phyloP scores from a whole-genome alignment of 2,113 vertebrate genomes.

The Corythornis cristatus region DNA sequence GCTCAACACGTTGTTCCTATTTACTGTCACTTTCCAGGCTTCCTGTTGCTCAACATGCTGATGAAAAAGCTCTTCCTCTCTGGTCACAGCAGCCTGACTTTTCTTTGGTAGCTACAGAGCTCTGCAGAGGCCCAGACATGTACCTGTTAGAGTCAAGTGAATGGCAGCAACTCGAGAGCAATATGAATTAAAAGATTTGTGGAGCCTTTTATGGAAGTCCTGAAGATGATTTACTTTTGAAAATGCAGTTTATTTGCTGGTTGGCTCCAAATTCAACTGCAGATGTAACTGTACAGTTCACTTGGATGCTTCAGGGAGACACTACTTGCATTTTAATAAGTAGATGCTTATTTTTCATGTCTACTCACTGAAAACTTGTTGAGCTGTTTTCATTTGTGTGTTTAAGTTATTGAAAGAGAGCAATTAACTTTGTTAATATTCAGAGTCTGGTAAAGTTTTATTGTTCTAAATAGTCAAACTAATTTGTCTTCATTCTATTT shows the following conservation, averaged over 20 bases:
- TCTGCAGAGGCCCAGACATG: background rate
- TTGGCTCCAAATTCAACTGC: background rate
- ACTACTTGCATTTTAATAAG: background rate
- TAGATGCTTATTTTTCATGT: background rate
- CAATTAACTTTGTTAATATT: background rate
- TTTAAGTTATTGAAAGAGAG: background rate
- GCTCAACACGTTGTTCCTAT: conserved; percentile 69
- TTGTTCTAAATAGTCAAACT: background rate
- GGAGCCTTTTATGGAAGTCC: background rate
- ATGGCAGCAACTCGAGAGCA: background rate
- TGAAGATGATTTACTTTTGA: background rate
- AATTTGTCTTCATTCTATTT: background rate
- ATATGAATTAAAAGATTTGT: background rate
- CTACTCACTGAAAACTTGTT: background rate
- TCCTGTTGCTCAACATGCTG: conserved; percentile 66
- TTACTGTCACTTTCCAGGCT: conserved; percentile 70
- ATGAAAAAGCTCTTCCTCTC: conserved; percentile 22
- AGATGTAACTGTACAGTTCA: background rate
- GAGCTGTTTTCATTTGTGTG: background rate
- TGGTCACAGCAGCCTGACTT: conserved; percentile 19
- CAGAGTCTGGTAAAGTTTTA: background rate
- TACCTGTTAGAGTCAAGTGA: background rate
- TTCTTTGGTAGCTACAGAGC: background rate
- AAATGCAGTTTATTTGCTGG: background rate
- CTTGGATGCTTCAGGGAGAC: background rate